phyloP scores from a whole-genome alignment of 2,888 invertebrate genomes.

The Spodoptera littoralis region DNA sequence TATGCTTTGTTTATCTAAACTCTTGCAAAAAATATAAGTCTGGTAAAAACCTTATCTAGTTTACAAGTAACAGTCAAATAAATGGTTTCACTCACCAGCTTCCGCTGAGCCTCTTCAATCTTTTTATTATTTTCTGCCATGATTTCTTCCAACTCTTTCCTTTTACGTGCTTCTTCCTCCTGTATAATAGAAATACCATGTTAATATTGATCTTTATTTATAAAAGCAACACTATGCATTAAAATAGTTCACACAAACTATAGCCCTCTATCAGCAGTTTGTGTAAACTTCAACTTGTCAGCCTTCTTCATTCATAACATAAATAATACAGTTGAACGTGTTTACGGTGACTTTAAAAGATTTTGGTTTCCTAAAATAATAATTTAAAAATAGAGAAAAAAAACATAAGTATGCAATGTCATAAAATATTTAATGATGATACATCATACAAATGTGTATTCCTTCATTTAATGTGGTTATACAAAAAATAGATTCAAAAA shows the following conservation, averaged over 20 bases:
- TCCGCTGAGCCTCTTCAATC: slow-evolving; percentile 98
- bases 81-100: slow-evolving; percentile 92
- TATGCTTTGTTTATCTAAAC: too few relatives aligned
- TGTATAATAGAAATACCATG: slow-evolving; percentile 91
- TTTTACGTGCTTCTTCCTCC: slow-evolving; percentile 99
- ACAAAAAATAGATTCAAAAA: slow-evolving; percentile 87
- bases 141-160: slow-evolving; percentile 98
- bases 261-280: slow-evolving; percentile 32
- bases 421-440: slow-evolving; percentile 46
- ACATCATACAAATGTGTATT: slow-evolving; percentile 58
- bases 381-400: slow-evolving; percentile 39
- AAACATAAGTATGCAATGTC: slow-evolving; percentile 35
- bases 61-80: too few relatives aligned
- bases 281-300: slow-evolving; percentile 29
- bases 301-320: slow-evolving; percentile 28
- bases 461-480: slow-evolving; percentile 72
- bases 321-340: slow-evolving; percentile 29
- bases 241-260: slow-evolving; percentile 42
- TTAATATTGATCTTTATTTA: slow-evolving; percentile 68
- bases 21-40: too few relatives aligned
- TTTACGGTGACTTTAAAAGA: slow-evolving; percentile 14
- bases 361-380: slow-evolving; percentile 37
- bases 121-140: slow-evolving; percentile 99
- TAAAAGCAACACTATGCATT: slow-evolving; percentile 49
- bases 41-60: too few relatives aligned